Base-by-base conservation (phyloP, 2,888 invertebrate species). In the Campaea margaritaria region DNA sequence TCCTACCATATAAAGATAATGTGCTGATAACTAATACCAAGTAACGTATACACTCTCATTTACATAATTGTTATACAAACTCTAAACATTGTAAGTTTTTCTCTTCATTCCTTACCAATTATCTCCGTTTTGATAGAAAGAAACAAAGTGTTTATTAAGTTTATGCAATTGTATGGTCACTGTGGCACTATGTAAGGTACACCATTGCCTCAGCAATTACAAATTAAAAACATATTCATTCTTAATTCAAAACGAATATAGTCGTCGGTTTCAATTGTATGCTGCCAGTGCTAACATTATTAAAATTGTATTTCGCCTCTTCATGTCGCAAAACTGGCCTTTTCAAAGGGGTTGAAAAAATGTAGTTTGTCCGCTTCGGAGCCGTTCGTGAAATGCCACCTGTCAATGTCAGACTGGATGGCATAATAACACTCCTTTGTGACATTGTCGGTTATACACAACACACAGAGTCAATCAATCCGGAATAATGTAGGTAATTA, bases 301-400 rank as follows among this genome's bases (percentile, higher is more conserved):
- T 56, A 16, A 41, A n/a, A 38, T 58, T 49, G 66, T 63, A 67
- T 55, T 57, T 64, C 68, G 64, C 57, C 64, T 73, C 74, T 66
- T 75, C 75, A 75, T 76, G 70, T 76, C 69, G 70, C 65, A 64
- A 75, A 58, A 68, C 63, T 78, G 82, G 85, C 87, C 87, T 87
- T 87, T 85, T 78, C 76, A 79, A 79, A 74, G 72, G 62, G 65
- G 58, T 72, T 41, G 72, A 67, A 79, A 82, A 83, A 83, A 78
- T 76, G 77, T 75, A 73, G 76, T 73, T 59, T 27, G 69, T 73
- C 75, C 64, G 78, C 69, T 72, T 59, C 68, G 65, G 65, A 59
- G 67, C 62, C 64, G 70, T 79, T 83, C 85, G 83, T 85, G 85
- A 87, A 86, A 87, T 85, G 86, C 79, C 87, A 87, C 73, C 82